These are phyloP conservation scores for Clarias platycephalus DNA, from an alignment of 2,797 vertebrate genomes.

Conservation along the genomic window DNA sequence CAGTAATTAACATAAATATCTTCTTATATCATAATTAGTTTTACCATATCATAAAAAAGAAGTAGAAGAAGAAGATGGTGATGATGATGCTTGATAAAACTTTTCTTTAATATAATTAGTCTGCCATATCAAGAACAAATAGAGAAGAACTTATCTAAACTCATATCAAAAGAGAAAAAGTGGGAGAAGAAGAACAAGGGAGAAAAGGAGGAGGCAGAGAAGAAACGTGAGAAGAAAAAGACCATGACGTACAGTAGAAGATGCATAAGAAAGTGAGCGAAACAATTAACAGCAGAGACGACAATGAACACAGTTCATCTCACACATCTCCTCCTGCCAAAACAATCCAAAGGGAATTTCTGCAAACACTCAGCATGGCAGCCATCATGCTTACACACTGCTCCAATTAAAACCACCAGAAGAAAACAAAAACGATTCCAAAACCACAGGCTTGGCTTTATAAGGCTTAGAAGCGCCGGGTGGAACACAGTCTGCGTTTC, in stretches of 20 bases:
- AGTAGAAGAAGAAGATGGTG: background rate
- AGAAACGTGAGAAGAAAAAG: background rate
- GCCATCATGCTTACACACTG: constrained; percentile 42
- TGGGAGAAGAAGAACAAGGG: background rate
- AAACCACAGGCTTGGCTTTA: constrained; percentile 39
- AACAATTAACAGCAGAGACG: background rate
- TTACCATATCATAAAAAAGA: background rate
- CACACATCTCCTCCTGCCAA: constrained; percentile 45
- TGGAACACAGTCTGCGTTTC: constrained; percentile 11
- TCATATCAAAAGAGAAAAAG: background rate
- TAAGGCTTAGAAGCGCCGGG: constrained; percentile 28
- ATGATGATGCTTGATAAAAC: background rate
- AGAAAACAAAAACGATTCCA: constrained; percentile 19
- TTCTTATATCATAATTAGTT: too few species aligned
- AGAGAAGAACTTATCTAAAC: background rate
- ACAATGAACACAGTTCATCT: constrained; percentile 44
- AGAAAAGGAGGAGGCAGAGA: background rate
- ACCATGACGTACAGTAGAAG: background rate
- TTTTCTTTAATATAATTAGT: background rate
- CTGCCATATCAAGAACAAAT: background rate
- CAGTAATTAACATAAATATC: background rate
- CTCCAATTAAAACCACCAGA: constrained; percentile 47
- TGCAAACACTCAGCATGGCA: constrained; percentile 44
- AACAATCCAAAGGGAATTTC: constrained; percentile 48
- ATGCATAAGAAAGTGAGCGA: background rate